Conservation (phyloP, 2,888 invertebrate genomes). For the Ochlodes sylvanus region DNA sequence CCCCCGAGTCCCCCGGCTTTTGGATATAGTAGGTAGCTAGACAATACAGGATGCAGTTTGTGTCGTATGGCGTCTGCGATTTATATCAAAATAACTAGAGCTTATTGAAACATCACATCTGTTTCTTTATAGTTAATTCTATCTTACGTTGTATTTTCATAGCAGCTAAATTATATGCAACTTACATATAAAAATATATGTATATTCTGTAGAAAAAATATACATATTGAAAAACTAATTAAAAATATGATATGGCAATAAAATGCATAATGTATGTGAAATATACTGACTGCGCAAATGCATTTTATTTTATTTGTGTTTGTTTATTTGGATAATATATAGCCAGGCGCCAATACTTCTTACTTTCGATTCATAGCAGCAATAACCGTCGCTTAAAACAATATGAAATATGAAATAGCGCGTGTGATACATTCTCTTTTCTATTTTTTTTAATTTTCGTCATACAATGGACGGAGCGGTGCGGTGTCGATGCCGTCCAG, state of each 20-base stretch:
- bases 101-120: background rate
- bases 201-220: too few relatives aligned
- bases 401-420: slow-evolving; percentile 22
- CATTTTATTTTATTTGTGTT: too few relatives aligned
- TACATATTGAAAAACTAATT: too few relatives aligned
- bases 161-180: too few relatives aligned
- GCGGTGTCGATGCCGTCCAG: slow-evolving; percentile 1
- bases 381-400: slow-evolving; percentile 16
- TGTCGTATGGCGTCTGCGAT: background rate
- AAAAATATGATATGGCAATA: too few relatives aligned
- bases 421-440: slow-evolving; percentile 20
- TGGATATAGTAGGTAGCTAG: slow-evolving; percentile 53
- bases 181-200: too few relatives aligned
- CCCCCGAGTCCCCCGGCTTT: slow-evolving; percentile 13
- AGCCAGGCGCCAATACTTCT: too few relatives aligned
- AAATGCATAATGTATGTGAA: too few relatives aligned
- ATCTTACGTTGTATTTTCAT: too few relatives aligned
- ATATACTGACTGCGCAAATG: too few relatives aligned
- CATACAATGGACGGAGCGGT: slow-evolving; percentile 1
- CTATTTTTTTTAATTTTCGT: slow-evolving; percentile 19
- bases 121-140: background rate
- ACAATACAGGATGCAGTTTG: background rate
- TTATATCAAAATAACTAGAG: background rate
- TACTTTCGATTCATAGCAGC: background rate
- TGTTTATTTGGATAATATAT: too few relatives aligned